Conservation (phyloP, 2,113 vertebrate species). For the Atractosteus spatula region DNA sequence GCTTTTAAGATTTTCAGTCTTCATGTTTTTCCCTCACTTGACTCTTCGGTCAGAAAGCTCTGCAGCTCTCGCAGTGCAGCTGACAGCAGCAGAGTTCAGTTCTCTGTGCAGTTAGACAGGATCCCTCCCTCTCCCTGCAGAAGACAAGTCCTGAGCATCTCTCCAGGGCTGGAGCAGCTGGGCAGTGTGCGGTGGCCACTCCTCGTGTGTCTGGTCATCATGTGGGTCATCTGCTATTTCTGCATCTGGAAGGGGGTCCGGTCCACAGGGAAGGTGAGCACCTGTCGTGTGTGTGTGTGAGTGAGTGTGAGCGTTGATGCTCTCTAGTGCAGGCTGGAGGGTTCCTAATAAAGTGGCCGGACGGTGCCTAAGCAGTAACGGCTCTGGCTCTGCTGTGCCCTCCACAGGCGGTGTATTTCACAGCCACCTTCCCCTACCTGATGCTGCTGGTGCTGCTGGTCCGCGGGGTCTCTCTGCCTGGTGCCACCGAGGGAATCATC, state of each 20-base stretch:
- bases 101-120: no score
- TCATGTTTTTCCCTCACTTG: no score
- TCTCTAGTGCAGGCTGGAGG: no score
- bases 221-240: conserved; percentile 90
- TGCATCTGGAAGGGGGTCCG: conserved; percentile 93
- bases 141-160: conserved; percentile 79
- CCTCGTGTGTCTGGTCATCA: conserved; percentile 73
- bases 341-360: no score
- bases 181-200: conserved; percentile 84
- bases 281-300: no score
- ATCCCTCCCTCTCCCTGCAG: conserved; percentile 42
- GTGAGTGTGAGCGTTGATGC: no score
- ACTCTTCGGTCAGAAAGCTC: no score
- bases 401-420: conserved; percentile 67
- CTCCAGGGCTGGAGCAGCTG: conserved; percentile 79
- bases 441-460: conserved; percentile 64
- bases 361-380: no score
- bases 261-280: conserved; percentile 86
- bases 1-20: no score
- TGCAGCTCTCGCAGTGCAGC: no score
- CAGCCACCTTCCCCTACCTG: conserved; percentile 67
- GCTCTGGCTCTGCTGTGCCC: neutral
- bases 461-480: conserved; percentile 64
- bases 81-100: neutral
- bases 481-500: conserved; percentile 55